These are phyloP conservation scores for Empidonax traillii DNA, from an alignment of 2,113 vertebrate species.

Conservation along the genomic window DNA sequence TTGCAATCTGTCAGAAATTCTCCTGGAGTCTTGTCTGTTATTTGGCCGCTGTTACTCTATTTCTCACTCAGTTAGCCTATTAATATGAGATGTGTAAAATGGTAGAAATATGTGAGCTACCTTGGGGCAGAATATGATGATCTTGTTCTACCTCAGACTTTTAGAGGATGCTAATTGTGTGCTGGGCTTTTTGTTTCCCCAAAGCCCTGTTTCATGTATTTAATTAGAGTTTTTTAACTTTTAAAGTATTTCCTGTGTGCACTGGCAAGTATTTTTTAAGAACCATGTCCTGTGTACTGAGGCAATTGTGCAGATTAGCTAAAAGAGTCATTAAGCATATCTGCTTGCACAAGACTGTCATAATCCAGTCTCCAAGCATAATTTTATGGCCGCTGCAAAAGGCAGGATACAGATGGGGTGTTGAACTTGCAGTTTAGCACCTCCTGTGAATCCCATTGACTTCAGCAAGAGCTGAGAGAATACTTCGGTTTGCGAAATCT, in stretches of 20 bases:
- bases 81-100: conserved; percentile 13
- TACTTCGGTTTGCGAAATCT: neutral
- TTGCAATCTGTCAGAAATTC: conserved; percentile 51
- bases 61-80: conserved; percentile 5
- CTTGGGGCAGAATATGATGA: conserved; percentile 3
- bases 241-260: neutral
- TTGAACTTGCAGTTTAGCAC: conserved; percentile 5
- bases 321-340: conserved; percentile 54
- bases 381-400: conserved; percentile 34
- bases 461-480: conserved; percentile 5
- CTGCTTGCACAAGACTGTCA: conserved; percentile 31
- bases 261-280: conserved; percentile 37
- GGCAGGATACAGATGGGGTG: conserved; percentile 3
- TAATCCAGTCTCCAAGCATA: conserved; percentile 31
- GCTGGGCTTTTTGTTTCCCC: neutral
- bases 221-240: conserved; percentile 51
- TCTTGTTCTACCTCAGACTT: conserved; percentile 5
- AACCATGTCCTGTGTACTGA: conserved; percentile 7
- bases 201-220: conserved; percentile 25
- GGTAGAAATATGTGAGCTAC: conserved; percentile 2
- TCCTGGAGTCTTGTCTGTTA: conserved; percentile 30
- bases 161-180: conserved; percentile 15
- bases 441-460: conserved; percentile 8
- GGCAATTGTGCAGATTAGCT: conserved; percentile 41
- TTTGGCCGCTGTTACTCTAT: neutral